A percentile compares a stretch with the other conserved stretches of the same genome.
phyloP scores from a whole-genome alignment of 2,113 vertebrate species.

The Verasper variegatus region DNA sequence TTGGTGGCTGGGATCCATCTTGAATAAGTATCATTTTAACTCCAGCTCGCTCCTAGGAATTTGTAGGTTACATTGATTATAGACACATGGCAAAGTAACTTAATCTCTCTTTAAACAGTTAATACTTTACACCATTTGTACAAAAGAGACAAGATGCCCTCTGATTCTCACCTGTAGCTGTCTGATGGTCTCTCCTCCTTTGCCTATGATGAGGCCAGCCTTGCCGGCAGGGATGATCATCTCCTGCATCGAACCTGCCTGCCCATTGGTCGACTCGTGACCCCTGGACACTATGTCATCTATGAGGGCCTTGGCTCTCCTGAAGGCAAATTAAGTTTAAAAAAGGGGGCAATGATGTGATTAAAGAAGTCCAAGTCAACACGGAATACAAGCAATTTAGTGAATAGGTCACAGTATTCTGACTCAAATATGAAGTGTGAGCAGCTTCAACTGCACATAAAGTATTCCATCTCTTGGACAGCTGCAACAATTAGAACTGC shows the following conservation, averaged over 20 bases:
- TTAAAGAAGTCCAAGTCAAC: neutral
- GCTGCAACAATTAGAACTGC: too few species aligned
- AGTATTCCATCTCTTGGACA: neutral
- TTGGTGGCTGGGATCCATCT: slow-evolving; percentile 91
- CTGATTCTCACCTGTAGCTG: slow-evolving; percentile 87
- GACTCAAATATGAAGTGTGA: neutral
- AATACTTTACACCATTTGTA: neutral
- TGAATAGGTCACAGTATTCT: neutral
- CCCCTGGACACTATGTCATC: slow-evolving; percentile 93
- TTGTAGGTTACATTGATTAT: neutral
- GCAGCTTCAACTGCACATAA: neutral
- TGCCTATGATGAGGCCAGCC: slow-evolving; percentile 92
- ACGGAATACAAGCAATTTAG: neutral
- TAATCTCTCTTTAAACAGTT: neutral
- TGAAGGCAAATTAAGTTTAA: slow-evolving; percentile 49
- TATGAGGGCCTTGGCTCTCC: slow-evolving; percentile 90
- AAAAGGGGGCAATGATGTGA: neutral
- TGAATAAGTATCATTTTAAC: slow-evolving; percentile 97
- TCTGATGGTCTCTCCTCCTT: slow-evolving; percentile 95
- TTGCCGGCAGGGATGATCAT: slow-evolving; percentile 95
- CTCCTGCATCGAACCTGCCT: slow-evolving; percentile 90
- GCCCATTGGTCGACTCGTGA: slow-evolving; percentile 87
- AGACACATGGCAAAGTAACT: neutral
- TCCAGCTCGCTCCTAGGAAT: slow-evolving; percentile 89
- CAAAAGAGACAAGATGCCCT: neutral